Base-by-base conservation (phyloP, 1,140 invertebrate genomes). In the Metopolophium dirhodum region DNA sequence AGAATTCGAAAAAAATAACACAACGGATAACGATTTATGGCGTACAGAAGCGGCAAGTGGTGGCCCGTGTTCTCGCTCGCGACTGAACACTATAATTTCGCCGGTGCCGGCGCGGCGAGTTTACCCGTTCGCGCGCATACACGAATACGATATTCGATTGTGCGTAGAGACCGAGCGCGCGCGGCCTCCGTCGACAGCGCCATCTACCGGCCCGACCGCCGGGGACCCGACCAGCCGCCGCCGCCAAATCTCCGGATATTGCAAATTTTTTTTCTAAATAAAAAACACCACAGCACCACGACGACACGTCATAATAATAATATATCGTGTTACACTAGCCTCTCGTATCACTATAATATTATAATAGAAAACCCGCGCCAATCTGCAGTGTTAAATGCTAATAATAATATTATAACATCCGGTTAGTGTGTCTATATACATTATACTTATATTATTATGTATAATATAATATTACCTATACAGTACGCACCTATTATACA, bases 61-160 rank as follows among this genome's bases (percentile, higher is more conserved):
- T 85, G 82, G 82, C 82, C 91, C 91, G 91, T 93, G 91, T 85
- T 93, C 91, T 93, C 77, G 91, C 91, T 93, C 82, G 91, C 91
- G 91, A 93, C 91, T 93, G 91, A 93, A 93, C 91, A 45, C 77
- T 37, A 49, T 86, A 93, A 93, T 93, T 93, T 93, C 26, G 91
- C 91, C 91, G 91, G 91, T 93, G 91, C 91, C 91, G 91, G 91
- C 82, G 45, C 91, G 91, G 91, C 91, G 68, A 85, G 82, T 93
- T 51, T 93, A 93, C 77, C 91, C 91, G 91, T 86, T 85, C 82
- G 91, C 91, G 82, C 91, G 91, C 91, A 82, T 37, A 85, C 82
- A 85, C 82, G 37, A 51, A 85, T 54, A 93, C 68, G n/a, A 83
- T 91, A 91, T 92, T 82, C 68, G 49, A 92, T 92, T 92, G 47